Evolutionary conservation across 1,140 invertebrate species (phyloP).

Genomic region (Proales similis): DNA sequence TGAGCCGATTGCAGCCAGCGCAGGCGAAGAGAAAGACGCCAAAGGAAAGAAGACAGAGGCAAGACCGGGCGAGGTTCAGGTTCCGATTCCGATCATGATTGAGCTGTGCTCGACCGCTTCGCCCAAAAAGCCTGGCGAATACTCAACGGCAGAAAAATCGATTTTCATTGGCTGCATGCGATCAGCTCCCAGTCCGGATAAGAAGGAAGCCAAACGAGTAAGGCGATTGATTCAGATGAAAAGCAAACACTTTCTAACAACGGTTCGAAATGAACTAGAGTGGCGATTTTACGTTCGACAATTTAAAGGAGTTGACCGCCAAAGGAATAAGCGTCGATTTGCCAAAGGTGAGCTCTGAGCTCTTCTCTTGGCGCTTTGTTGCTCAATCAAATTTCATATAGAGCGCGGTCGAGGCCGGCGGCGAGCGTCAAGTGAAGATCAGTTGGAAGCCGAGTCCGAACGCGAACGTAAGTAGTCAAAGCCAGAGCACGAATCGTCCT

Average conservation of each 20-base stretch:
- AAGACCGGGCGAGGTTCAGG: background rate
- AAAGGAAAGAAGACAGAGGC: conserved; percentile 8
- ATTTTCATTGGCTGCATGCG: conserved; percentile 26
- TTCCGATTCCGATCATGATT: conserved; percentile 5
- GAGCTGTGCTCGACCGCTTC: conserved; percentile 21
- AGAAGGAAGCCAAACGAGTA: conserved; percentile 36
- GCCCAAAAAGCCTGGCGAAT: conserved; percentile 17
- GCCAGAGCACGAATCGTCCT: too few relatives aligned
- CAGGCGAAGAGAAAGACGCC: background rate
- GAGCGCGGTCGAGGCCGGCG: conserved; percentile 51
- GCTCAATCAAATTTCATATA: conserved; percentile 39
- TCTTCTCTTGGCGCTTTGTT: background rate
- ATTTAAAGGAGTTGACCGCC: conserved; percentile 42
- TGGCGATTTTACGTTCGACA: conserved; percentile 52
- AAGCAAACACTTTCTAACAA: background rate
- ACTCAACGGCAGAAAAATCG: conserved; percentile 13
- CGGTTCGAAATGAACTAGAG: conserved; percentile 43
- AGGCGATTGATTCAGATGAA: background rate
- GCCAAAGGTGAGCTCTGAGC: conserved; percentile 44
- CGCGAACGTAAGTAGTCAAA: conserved; percentile 49
- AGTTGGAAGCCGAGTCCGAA: conserved; percentile 49
- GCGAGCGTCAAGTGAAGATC: conserved; percentile 45
- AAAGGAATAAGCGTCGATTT: conserved; percentile 50
- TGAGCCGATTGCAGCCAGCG: background rate
- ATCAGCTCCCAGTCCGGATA: conserved; percentile 7